Evolutionary conservation across 2,113 vertebrate genomes (phyloP), one percentile per base, ranked within the genome.

Genomic region (Pionites leucogaster): DNA sequence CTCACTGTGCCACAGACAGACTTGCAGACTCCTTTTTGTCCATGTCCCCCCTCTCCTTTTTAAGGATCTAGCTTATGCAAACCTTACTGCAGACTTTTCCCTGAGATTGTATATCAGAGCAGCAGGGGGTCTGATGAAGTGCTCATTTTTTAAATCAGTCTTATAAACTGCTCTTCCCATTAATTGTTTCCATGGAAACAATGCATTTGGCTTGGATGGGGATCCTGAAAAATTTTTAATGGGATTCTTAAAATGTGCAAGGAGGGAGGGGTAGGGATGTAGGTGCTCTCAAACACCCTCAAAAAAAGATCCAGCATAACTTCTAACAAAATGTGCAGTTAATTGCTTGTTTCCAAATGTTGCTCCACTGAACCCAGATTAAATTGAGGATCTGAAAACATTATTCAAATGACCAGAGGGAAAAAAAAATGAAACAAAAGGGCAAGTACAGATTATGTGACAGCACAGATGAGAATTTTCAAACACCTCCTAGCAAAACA

Each of bases 161-260:
- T 97, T 98, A 98, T 98, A 98, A 98, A 98, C 98, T 98, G 98
- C 97, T 98, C 97, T 98, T 96, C 97, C 97, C 98, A 97, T 98
- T 98, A 98, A 98, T 98, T 98, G 98, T 98, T 98, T 97, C 98
- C 98, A 98, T 98, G 98, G 98, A 98, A 98, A 98, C 98, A 97
- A 98, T 96, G 97, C 97, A 96, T 98, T 98, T 96, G 97, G 96
- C 95, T 97, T 95, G 81, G 95, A 96, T 96, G 96, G 97, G 96
- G 96, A 96, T 96, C 95, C 98, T 97, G 98, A 97, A 96, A 96
- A 96, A 76, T 96, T 97, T 95, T 96, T 97, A 97, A 97, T 97
- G 93, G 95, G 96, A 98, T 97, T 97, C 97, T 98, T 96, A 96
- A 98, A 97, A 90, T 84, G 71, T 83, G 88, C 90, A 94, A 96